Conservation (phyloP, 2,888 invertebrate genomes). For the Nomada flava region DNA sequence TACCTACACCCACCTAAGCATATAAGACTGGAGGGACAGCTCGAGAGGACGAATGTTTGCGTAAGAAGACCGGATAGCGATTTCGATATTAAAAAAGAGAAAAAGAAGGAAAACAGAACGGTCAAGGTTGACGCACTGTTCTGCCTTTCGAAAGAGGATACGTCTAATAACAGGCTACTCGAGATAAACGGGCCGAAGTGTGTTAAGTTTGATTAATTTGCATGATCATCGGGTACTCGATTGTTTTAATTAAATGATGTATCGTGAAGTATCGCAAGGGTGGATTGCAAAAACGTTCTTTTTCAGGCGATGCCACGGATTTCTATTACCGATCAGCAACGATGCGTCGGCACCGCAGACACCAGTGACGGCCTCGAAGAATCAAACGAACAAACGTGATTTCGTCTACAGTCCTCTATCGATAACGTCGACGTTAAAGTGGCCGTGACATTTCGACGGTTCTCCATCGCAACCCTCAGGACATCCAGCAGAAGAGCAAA, state of each 20-base stretch:
- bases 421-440: slow-evolving; percentile 6
- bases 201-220: no score
- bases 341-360: neutral
- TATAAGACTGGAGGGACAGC: slow-evolving; percentile 73
- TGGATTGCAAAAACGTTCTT: no score
- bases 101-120: slow-evolving; percentile 17
- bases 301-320: no score
- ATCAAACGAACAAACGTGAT: neutral
- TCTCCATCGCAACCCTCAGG: neutral
- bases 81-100: slow-evolving; percentile 65
- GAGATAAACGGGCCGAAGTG: neutral
- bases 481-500: neutral
- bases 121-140: slow-evolving; percentile 57
- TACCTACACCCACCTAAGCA: slow-evolving; percentile 78
- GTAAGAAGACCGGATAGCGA: slow-evolving; percentile 69
- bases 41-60: slow-evolving; percentile 77
- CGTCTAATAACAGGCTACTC: neutral
- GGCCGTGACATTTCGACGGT: neutral
- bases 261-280: no score
- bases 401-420: neutral
- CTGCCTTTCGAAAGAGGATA: slow-evolving; percentile 1
- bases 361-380: no score
- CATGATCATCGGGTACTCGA: no score
- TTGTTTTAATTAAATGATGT: no score
- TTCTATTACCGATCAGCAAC: neutral